These are phyloP conservation scores for Lithophane semibrunnea DNA, from an alignment of 2,888 invertebrate genomes.

Conservation along the genomic window DNA sequence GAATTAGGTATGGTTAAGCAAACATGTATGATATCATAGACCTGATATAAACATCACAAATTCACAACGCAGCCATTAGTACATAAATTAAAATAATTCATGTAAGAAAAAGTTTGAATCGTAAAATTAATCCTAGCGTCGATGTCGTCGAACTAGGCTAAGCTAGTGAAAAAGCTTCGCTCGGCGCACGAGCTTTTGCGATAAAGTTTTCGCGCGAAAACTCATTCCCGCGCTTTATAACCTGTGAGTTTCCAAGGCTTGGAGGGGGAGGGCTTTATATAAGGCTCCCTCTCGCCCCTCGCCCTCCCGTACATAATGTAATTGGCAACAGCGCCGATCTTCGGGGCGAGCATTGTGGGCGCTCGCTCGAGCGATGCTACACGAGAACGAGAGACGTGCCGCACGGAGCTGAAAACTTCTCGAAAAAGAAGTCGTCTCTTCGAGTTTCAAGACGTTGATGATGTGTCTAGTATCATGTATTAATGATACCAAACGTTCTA, in stretches of 20 bases:
- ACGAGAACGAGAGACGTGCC: slow-evolving; percentile 61
- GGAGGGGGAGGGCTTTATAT: slow-evolving; percentile 76
- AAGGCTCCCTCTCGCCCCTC: slow-evolving; percentile 70
- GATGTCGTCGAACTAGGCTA: slow-evolving; percentile 72
- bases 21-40: not conserved
- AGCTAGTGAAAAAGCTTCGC: slow-evolving; percentile 78
- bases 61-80: not conserved
- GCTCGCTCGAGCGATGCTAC: slow-evolving; percentile 73
- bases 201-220: slow-evolving; percentile 88
- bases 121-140: slow-evolving; percentile 61
- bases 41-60: not conserved
- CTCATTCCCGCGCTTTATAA: slow-evolving; percentile 88
- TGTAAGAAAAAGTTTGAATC: slow-evolving; percentile 47
- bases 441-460: slow-evolving; percentile 18
- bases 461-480: slow-evolving; percentile 4
- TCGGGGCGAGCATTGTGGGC: slow-evolving; percentile 76
- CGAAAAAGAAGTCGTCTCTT: slow-evolving; percentile 30
- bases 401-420: slow-evolving; percentile 50
- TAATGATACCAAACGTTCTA: not conserved
- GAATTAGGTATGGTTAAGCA: too few species aligned
- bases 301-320: slow-evolving; percentile 81
- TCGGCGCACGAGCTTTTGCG: slow-evolving; percentile 75
- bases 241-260: slow-evolving; percentile 81
- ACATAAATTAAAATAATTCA: slow-evolving; percentile 43
- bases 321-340: slow-evolving; percentile 75